Percentiles rank a stretch among this genome's conserved stretches.
phyloP scores from a whole-genome alignment of 2,888 invertebrate species.

The Polydrusus cervinus region DNA sequence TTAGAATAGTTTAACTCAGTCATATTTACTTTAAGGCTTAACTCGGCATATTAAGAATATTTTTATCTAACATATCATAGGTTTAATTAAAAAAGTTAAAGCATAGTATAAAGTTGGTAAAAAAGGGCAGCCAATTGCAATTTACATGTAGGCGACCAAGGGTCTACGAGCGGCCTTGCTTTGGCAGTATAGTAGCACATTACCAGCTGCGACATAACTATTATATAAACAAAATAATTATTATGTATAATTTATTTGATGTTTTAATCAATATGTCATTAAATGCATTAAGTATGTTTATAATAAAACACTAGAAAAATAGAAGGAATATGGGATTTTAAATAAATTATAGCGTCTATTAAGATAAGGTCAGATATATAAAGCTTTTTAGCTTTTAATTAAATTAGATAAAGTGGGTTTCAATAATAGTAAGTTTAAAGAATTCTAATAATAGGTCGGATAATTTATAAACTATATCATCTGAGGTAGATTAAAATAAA shows the following conservation, averaged over 20 bases:
- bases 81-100: no score
- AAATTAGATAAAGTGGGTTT: conserved; percentile 13
- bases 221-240: neutral
- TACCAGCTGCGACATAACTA: no score
- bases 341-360: conserved; percentile 13
- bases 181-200: no score
- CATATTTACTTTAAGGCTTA: no score
- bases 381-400: conserved; percentile 10
- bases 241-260: conserved; percentile 1
- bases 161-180: no score
- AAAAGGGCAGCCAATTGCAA: no score
- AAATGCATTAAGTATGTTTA: conserved; percentile 7
- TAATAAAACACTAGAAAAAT: conserved; percentile 11
- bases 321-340: conserved; percentile 9
- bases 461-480: conserved; percentile 16
- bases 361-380: conserved; percentile 21
- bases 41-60: no score
- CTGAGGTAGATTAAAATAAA: neutral
- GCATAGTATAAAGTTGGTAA: no score
- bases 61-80: no score
- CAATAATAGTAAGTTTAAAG: conserved; percentile 3
- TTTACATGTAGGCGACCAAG: no score
- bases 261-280: conserved; percentile 12
- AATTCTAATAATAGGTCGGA: neutral
- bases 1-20: no score